Conservation (phyloP, 1,140 invertebrate species). For the Bemisia tabaci region DNA sequence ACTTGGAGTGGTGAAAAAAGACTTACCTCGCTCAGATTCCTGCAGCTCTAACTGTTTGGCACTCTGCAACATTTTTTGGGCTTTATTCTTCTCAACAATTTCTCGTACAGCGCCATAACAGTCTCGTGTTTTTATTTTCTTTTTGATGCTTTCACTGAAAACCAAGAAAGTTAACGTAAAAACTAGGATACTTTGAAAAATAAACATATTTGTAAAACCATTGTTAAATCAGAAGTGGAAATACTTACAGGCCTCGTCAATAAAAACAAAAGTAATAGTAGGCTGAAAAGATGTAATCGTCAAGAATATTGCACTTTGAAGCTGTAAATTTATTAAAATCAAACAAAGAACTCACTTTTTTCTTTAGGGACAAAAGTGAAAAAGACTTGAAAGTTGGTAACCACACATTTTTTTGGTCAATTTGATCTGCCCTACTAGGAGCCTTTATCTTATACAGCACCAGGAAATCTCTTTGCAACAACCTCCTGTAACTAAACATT, state of each 20-base stretch:
- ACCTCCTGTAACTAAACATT: too few relatives aligned
- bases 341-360: background rate
- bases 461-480: too few relatives aligned
- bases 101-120: slow-evolving; percentile 79
- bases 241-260: too few relatives aligned
- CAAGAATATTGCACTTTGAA: background rate
- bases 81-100: slow-evolving; percentile 45
- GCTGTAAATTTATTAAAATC: background rate
- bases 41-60: slow-evolving; percentile 5
- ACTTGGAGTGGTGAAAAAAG: too few relatives aligned
- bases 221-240: too few relatives aligned
- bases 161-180: slow-evolving; percentile 14
- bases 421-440: too few relatives aligned
- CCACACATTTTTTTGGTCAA: too few relatives aligned
- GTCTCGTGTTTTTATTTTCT: slow-evolving; percentile 65
- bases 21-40: slow-evolving; percentile 12
- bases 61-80: slow-evolving; percentile 15
- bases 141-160: slow-evolving; percentile 61
- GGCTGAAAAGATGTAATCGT: slow-evolving; percentile 1
- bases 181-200: slow-evolving; percentile 8
- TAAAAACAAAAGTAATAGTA: slow-evolving; percentile 4
- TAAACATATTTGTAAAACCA: slow-evolving; percentile 8
- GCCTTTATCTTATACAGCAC: too few relatives aligned
- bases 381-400: too few relatives aligned
- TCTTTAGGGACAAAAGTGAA: too few relatives aligned